These are phyloP conservation scores for Rhyacophila brunnea DNA, from an alignment of 1,140 invertebrate genomes.

Conservation along the genomic window DNA sequence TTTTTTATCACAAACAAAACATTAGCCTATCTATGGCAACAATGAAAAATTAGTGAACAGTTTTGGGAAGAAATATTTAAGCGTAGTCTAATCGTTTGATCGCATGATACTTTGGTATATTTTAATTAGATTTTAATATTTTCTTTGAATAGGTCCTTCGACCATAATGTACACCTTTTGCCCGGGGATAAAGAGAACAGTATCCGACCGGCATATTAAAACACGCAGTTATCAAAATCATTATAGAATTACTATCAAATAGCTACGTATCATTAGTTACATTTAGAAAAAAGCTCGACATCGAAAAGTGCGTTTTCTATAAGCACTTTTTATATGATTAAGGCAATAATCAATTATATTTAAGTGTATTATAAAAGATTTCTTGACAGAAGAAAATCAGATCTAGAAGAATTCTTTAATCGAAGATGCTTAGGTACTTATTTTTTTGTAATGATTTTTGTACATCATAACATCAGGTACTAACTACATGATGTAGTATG, in stretches of 20 bases:
- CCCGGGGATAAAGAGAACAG: conserved; percentile 15
- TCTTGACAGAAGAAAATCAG: too few species aligned
- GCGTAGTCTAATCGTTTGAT: conserved; percentile 21
- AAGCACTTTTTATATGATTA: neutral
- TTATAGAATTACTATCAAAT: neutral
- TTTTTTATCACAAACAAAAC: too few species aligned
- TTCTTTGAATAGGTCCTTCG: conserved; percentile 24
- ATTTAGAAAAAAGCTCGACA: neutral
- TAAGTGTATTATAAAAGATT: too few species aligned
- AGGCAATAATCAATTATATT: neutral
- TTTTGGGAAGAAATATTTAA: too few species aligned
- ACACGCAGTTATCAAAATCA: conserved; percentile 1
- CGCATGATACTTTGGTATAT: conserved; percentile 22
- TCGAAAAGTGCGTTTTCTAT: neutral
- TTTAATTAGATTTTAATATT: conserved; percentile 35
- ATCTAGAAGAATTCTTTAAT: too few species aligned
- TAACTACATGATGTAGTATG: too few species aligned
- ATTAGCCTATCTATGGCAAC: too few species aligned
- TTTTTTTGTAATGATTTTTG: too few species aligned
- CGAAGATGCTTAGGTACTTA: too few species aligned
- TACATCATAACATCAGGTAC: too few species aligned
- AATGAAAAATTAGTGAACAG: too few species aligned
- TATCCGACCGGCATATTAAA: neutral
- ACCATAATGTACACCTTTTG: conserved; percentile 13
- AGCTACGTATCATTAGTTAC: neutral